A percentile compares a stretch with the other conserved stretches of the same genome.
Evolutionary conservation across 1,140 invertebrate species (phyloP).

Genomic region (Trichomalopsis sarcophagae): DNA sequence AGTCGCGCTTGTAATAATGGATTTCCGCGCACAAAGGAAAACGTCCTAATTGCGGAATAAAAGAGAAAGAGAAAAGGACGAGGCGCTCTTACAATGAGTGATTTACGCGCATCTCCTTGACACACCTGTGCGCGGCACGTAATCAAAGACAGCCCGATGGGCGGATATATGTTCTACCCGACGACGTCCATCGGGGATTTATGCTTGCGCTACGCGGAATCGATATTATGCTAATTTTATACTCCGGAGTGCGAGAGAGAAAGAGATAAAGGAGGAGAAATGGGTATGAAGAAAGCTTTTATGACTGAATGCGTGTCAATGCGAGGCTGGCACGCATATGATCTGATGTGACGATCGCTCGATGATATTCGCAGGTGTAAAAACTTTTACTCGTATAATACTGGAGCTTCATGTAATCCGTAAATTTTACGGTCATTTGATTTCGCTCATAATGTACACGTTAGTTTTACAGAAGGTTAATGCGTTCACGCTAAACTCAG

Average conservation of each 20-base stretch:
- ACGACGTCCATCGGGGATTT: slow-evolving; percentile 52
- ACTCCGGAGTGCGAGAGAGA: not conserved
- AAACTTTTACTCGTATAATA: no score
- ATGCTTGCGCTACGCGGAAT: slow-evolving; percentile 20
- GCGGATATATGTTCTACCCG: slow-evolving; percentile 12
- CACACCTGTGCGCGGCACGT: slow-evolving; percentile 55
- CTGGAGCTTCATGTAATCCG: no score
- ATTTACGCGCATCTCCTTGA: slow-evolving; percentile 58
- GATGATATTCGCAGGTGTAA: not conserved
- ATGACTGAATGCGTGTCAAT: slow-evolving; percentile 3
- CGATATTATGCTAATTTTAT: slow-evolving; percentile 57
- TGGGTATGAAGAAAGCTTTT: not conserved
- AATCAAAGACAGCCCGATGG: slow-evolving; percentile 46
- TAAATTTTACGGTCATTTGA: no score
- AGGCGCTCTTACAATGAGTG: slow-evolving; percentile 5
- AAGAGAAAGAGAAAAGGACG: not conserved
- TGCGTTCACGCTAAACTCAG: no score
- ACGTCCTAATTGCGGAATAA: slow-evolving; percentile 40
- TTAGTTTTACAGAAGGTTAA: no score
- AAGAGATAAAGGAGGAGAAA: not conserved
- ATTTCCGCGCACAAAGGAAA: slow-evolving; percentile 49
- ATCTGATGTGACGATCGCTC: not conserved
- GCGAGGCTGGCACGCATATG: not conserved
- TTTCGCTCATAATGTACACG: no score
- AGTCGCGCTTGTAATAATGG: not conserved